Evolutionary conservation across 2,888 invertebrate genomes (phyloP).

Genomic region (Orchestes rusci): DNA sequence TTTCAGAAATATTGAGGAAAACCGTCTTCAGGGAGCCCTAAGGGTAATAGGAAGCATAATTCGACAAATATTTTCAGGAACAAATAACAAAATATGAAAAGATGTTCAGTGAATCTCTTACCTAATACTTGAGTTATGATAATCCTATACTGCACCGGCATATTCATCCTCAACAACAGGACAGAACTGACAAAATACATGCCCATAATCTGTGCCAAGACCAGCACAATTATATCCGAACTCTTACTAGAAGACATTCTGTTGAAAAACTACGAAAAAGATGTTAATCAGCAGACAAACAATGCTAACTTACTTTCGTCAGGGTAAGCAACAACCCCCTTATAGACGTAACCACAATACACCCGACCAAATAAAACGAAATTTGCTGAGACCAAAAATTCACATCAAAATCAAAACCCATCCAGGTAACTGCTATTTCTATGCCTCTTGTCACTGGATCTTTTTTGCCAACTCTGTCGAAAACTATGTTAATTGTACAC

Average conservation of each 20-base stretch:
- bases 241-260: conserved; percentile 98
- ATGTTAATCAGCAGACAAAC: neutral
- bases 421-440: conserved; percentile 94
- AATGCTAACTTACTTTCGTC: conserved; percentile 87
- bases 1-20: too few relatives aligned
- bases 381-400: conserved; percentile 99
- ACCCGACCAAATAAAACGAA: conserved; percentile 93
- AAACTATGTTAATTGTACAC: conserved; percentile 98
- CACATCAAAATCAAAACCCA: conserved; percentile 94
- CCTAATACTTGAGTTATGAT: conserved; percentile 91
- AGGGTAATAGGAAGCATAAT: too few relatives aligned
- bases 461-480: conserved; percentile 96
- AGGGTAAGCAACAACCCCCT: conserved; percentile 91
- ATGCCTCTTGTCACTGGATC: conserved; percentile 96
- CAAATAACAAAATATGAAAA: too few relatives aligned
- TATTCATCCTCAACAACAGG: conserved; percentile 96
- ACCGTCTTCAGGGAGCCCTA: too few relatives aligned
- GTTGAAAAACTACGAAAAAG: conserved; percentile 86
- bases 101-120: conserved; percentile 44
- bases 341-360: conserved; percentile 96
- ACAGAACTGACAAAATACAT: conserved; percentile 99
- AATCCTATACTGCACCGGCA: conserved; percentile 93
- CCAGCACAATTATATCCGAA: conserved; percentile 94
- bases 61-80: too few relatives aligned
- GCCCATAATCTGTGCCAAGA: conserved; percentile 98